These are phyloP conservation scores for Pachyuromys duprasi DNA, from an alignment of 2,797 vertebrate genomes.

Conservation along the genomic window DNA sequence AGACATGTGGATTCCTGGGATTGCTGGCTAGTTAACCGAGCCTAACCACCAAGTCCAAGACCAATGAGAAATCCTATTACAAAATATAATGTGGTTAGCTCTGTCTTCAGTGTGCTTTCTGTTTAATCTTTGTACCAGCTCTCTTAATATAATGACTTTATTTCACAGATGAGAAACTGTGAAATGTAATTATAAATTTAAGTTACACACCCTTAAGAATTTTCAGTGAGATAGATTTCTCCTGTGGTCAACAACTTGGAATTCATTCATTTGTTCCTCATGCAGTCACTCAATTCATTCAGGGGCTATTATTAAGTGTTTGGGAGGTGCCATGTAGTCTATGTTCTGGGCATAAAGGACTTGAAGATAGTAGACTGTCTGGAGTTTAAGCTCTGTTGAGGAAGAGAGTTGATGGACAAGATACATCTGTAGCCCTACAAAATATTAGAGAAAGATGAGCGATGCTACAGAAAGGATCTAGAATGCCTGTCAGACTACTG, in stretches of 20 bases:
- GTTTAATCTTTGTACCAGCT: background rate
- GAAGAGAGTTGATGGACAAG: background rate
- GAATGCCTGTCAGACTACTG: background rate
- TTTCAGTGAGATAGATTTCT: background rate
- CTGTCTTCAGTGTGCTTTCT: constrained; percentile 9
- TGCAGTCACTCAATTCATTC: background rate
- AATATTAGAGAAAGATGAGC: background rate
- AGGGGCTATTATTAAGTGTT: background rate
- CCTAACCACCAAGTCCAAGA: background rate
- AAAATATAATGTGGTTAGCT: background rate
- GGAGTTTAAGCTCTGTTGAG: constrained; percentile 3
- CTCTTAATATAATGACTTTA: background rate
- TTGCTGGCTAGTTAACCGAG: background rate
- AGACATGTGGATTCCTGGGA: background rate
- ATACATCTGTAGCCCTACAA: background rate
- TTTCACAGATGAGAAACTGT: constrained; percentile 45
- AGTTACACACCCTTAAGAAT: background rate
- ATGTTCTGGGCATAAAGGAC: background rate
- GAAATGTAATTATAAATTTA: constrained; percentile 46
- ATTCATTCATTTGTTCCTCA: background rate
- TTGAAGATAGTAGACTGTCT: background rate
- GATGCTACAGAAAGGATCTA: background rate
- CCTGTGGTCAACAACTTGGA: background rate
- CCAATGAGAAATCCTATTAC: background rate
- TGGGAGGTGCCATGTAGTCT: background rate